These are phyloP conservation scores for Aspidoscelis tigris DNA, from an alignment of 2,113 vertebrate genomes.

Conservation along the genomic window DNA sequence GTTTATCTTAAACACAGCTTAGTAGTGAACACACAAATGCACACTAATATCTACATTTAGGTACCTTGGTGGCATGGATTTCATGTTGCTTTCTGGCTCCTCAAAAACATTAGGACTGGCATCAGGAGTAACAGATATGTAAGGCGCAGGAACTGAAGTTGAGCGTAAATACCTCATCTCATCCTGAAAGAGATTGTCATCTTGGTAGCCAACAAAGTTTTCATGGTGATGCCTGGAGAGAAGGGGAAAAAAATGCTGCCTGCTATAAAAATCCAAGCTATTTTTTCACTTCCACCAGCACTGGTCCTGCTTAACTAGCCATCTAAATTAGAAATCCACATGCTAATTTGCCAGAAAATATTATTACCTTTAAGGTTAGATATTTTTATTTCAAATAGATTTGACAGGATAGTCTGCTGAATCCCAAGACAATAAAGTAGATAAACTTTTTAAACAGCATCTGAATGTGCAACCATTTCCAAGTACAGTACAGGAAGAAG, in stretches of 20 bases:
- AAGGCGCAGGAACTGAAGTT: conserved; percentile 95
- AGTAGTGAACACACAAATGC: background rate
- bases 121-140: conserved; percentile 98
- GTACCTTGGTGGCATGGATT: conserved; percentile 98
- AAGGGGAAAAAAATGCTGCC: conserved; percentile 49
- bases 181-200: conserved; percentile 98
- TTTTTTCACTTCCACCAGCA: background rate
- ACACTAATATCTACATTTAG: conserved; percentile 41
- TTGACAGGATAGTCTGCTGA: background rate
- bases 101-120: conserved; percentile 98
- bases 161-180: conserved; percentile 98
- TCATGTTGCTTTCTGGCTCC: conserved; percentile 98
- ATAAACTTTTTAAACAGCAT: background rate
- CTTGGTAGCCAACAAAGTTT: conserved; percentile 93
- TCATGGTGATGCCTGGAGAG: conserved; percentile 93
- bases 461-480: background rate
- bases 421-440: background rate
- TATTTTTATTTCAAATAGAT: background rate
- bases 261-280: background rate
- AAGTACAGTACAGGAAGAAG: background rate
- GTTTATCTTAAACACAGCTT: background rate
- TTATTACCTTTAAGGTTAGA: background rate
- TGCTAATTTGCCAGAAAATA: no score
- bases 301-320: accelerated
- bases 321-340: conserved; percentile 31